A percentile compares a stretch with the other conserved stretches of the same genome.
Conservation (phyloP, 2,888 invertebrate genomes). For the Drosophila merina region DNA sequence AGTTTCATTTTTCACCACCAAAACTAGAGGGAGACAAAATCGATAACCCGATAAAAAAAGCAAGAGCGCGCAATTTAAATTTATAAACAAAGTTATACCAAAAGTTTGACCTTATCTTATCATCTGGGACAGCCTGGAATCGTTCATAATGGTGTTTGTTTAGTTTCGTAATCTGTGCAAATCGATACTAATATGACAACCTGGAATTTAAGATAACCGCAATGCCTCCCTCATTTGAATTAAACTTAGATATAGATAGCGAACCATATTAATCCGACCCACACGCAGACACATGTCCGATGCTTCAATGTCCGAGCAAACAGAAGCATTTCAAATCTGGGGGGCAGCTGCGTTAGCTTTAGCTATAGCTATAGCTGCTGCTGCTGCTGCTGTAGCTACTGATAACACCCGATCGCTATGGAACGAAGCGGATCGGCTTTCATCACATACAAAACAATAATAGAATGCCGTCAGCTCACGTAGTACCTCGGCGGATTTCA, state of each 20-base stretch:
- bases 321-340: slow-evolving; percentile 20
- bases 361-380: slow-evolving; percentile 2
- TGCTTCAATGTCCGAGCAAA: slow-evolving; percentile 11
- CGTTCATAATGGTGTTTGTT: slow-evolving; percentile 17
- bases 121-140: not conserved
- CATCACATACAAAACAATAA: slow-evolving; percentile 59
- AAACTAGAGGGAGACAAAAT: not conserved
- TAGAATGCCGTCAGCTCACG: slow-evolving; percentile 47
- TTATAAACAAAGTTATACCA: not conserved
- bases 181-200: slow-evolving; percentile 34
- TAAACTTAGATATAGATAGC: slow-evolving; percentile 9
- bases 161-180: slow-evolving; percentile 25
- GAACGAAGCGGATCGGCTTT: slow-evolving; percentile 23
- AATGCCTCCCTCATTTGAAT: not conserved
- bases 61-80: not conserved
- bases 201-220: slow-evolving; percentile 30
- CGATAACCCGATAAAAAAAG: not conserved
- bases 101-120: not conserved
- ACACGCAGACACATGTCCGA: slow-evolving; percentile 8
- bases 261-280: slow-evolving; percentile 10
- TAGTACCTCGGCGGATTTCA: slow-evolving; percentile 61
- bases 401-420: slow-evolving; percentile 23
- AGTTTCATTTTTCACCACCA: not conserved
- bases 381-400: slow-evolving; percentile 13
- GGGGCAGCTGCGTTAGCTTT: slow-evolving; percentile 6